These are phyloP conservation scores for Notolabrus celidotus DNA, from an alignment of 2,797 vertebrate species.

Conservation along the genomic window DNA sequence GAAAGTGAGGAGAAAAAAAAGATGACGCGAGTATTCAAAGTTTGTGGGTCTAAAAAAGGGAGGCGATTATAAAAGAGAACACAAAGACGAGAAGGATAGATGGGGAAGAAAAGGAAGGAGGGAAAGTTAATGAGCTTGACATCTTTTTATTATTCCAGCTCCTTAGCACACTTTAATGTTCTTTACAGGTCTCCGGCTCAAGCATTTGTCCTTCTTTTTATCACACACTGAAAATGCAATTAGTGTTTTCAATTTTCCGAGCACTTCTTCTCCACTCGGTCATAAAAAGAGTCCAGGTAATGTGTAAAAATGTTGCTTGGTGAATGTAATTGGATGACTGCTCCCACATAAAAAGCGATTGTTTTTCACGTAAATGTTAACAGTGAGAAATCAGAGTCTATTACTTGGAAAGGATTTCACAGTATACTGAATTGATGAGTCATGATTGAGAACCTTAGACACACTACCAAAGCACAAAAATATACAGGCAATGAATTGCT, in stretches of 20 bases:
- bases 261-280: slow-evolving; percentile 45
- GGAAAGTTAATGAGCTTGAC: slow-evolving; percentile 57
- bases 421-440: slow-evolving; percentile 7
- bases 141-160: slow-evolving; percentile 52
- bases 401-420: neutral
- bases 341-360: slow-evolving; percentile 17
- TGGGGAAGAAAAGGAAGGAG: slow-evolving; percentile 6
- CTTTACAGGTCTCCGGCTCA: slow-evolving; percentile 49
- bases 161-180: slow-evolving; percentile 47
- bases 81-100: slow-evolving; percentile 10
- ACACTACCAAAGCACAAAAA: neutral
- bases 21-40: slow-evolving; percentile 51
- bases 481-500: slow-evolving; percentile 14
- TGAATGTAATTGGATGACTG: slow-evolving; percentile 42
- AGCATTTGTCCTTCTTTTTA: slow-evolving; percentile 59
- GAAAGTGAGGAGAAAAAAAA: slow-evolving; percentile 30
- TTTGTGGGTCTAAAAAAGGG: slow-evolving; percentile 27
- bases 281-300: slow-evolving; percentile 50
- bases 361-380: slow-evolving; percentile 28
- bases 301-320: slow-evolving; percentile 44
- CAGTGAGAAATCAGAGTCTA: slow-evolving; percentile 15
- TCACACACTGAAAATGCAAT: slow-evolving; percentile 57
- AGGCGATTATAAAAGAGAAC: slow-evolving; percentile 16
- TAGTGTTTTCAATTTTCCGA: slow-evolving; percentile 62
- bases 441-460: slow-evolving; percentile 5